Evolutionary conservation across 2,888 invertebrate species (phyloP), one percentile per base, ranked within the genome.

Genomic region (Augochlorella aurata): DNA sequence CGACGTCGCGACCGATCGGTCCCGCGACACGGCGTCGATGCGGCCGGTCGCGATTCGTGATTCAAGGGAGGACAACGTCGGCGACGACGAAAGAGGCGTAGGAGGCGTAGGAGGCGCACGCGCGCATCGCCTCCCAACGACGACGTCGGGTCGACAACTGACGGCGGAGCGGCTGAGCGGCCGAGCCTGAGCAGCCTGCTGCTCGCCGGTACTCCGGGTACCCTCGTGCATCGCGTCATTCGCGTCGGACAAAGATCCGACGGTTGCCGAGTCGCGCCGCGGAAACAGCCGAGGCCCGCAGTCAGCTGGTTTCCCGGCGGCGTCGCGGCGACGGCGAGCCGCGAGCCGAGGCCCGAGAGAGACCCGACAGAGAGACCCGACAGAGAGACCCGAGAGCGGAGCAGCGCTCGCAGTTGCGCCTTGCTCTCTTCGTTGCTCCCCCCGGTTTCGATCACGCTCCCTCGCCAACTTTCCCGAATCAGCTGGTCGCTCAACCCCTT

Each of bases 111-210:
- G 21, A 67, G 61, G 44, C 73, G 65, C 61, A 47, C 89, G 77
- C 63, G 83, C 87, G 86, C 89, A 86, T 88, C 89, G 83, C 87
- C 85, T 87, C 87, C 81, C 88, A 84, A 83, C 89, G 89, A 83
- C 89, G 89, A 83, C 88, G 90, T 91, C 90, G 87, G 91, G 91
- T 91, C 91, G 91, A 89, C 90, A 90, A 92, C 92, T 92, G 92
- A 91, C 90, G 92, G 90, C 90, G 75, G 68, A 70, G 24, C 54
- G 75, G 49, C 24, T 70, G 45, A 68, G 61, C 16, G 68, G 9
- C 24, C 47, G 10, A 49, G 68, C 50, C 89, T 89, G 87, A 85
- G 38, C 38, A 38, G 80, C 80, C 79, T 85, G 85, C 83, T 79
- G 86, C 83, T 90, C 89, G 90, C 91, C 91, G 92, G 91, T 88